Evolutionary conservation across 2,888 invertebrate genomes (phyloP), one percentile per base, ranked within the genome.

Genomic region (Epistrophella euchroma): DNA sequence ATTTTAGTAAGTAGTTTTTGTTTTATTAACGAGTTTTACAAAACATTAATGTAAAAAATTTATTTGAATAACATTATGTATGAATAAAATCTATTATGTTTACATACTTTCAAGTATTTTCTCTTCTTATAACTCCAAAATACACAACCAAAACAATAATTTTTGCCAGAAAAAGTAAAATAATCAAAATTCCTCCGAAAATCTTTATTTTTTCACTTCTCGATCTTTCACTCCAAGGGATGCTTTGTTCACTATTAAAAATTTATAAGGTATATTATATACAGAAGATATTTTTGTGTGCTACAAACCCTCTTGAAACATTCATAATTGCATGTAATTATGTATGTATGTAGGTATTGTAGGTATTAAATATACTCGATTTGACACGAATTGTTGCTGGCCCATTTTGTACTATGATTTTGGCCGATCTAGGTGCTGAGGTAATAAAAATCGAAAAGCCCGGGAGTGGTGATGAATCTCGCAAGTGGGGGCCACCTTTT

Each of bases 401-500:
- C 0, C 99, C 99, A 0, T 97, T 96, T 91, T 98, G 98, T 91
- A 96, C 98, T 0, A 98, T 98, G 98, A 94, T 97, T 73, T 93
- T 99, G 25, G 97, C 97, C 2, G 98, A 99, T 93, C 93, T 98
- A 81, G 98, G 98, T 0, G 98, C 98, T 0, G 97, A 98, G 90
- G 94, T 99, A 0, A 95, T 98, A 62, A 98, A 99, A 94, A 95
- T 99, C 47, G 99, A 99, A 91, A 95, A 95, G 88, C 96, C 98
- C 0, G 95, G 94, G 0, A 93, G 93, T 2, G 97, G 97, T 0
- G 99, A 99, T 91, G 98, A 99, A 90, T 95, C 97, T 0, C 94
- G 99, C 66, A 95, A 95, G 85, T 99, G 98, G 98, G 98, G 98
- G 0, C 99, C 99, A 0, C 99, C 99, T 0, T 98, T 97, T 90